Percentiles rank a stretch among this genome's conserved stretches.
Conservation (phyloP, 2,797 vertebrate genomes). For the Taenioides sp. region DNA sequence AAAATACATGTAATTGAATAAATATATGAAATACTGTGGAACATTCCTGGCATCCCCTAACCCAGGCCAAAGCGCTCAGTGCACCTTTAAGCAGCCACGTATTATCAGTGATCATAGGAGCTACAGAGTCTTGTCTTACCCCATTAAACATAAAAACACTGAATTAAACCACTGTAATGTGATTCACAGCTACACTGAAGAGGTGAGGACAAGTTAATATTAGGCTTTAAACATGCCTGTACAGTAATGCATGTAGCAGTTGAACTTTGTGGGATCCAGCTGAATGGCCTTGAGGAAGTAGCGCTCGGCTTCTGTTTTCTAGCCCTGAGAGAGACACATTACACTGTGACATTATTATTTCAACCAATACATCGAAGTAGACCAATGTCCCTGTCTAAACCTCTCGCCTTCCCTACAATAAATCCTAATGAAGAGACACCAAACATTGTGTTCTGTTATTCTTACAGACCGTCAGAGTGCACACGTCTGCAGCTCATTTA, state of each 20-base stretch:
- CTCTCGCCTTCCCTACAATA: constrained; percentile 55
- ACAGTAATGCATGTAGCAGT: constrained; percentile 97
- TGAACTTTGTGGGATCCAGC: constrained; percentile 95
- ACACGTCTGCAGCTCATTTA: constrained; percentile 44
- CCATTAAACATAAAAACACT: neutral
- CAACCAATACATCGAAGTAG: constrained; percentile 51
- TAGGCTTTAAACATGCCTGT: neutral
- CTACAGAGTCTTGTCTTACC: neutral
- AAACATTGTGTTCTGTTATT: constrained; percentile 51
- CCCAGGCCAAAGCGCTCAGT: no score
- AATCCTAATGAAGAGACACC: constrained; percentile 62
- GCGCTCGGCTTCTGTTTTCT: constrained; percentile 92
- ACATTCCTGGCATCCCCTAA: no score
- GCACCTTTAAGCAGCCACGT: neutral
- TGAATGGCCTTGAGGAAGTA: constrained; percentile 97
- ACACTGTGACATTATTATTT: constrained; percentile 56
- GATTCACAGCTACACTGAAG: neutral
- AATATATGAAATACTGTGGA: no score
- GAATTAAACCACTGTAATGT: neutral
- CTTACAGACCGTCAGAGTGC: constrained; percentile 46
- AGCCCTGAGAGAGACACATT: constrained; percentile 80
- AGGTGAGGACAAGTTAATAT: constrained; percentile 5
- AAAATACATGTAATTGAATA: no score
- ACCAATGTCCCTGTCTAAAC: constrained; percentile 45
- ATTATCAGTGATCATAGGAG: neutral